Evolutionary conservation across 1,140 invertebrate species (phyloP).

Genomic region (Saccostrea cuccullata): DNA sequence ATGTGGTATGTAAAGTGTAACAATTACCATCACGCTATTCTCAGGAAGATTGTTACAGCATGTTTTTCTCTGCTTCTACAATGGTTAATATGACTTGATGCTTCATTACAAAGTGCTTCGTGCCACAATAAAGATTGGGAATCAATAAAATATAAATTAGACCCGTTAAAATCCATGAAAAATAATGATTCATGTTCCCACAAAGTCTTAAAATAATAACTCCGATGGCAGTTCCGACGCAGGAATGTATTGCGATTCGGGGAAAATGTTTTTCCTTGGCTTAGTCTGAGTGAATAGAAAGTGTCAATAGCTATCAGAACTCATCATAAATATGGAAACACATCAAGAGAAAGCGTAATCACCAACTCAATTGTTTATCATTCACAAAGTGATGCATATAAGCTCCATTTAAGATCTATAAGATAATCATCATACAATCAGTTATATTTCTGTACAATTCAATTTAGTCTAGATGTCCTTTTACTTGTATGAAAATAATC

Average conservation of each 20-base stretch:
- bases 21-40: neutral
- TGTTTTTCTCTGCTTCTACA: neutral
- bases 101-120: slow-evolving; percentile 20
- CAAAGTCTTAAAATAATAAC: slow-evolving; percentile 23
- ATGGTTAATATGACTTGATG: slow-evolving; percentile 24
- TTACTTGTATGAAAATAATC: neutral
- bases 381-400: neutral
- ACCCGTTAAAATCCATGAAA: slow-evolving; percentile 31
- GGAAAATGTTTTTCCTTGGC: slow-evolving; percentile 18
- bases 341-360: neutral
- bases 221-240: neutral
- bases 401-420: neutral
- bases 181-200: slow-evolving; percentile 32
- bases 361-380: slow-evolving; percentile 1
- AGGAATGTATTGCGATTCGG: neutral
- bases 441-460: neutral
- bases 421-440: neutral
- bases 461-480: neutral
- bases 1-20: neutral
- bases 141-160: slow-evolving; percentile 33
- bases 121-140: slow-evolving; percentile 10
- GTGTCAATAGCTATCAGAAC: slow-evolving; percentile 4
- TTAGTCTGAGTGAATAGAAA: neutral
- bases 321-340: slow-evolving; percentile 5
- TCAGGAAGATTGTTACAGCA: slow-evolving; percentile 1